These are phyloP conservation scores for Epistrophe grossulariae DNA, from an alignment of 2,888 invertebrate genomes.

Conservation along the genomic window DNA sequence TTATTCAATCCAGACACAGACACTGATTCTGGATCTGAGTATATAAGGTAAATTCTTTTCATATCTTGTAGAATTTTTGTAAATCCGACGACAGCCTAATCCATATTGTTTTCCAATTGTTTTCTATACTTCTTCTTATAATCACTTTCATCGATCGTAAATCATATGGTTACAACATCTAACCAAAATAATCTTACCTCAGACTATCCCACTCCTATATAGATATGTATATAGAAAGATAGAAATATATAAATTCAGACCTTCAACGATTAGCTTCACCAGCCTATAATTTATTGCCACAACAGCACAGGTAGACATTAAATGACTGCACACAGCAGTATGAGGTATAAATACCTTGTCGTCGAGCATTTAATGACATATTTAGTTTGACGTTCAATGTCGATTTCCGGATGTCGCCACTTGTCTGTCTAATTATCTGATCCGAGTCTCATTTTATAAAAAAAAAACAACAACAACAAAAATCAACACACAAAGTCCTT, in stretches of 20 bases:
- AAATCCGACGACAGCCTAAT: conserved; percentile 19
- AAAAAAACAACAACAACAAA: conserved; percentile 24
- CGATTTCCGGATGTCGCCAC: conserved; percentile 75
- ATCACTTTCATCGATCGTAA: conserved; percentile 54
- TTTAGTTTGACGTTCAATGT: conserved; percentile 63
- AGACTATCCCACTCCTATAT: conserved; percentile 49
- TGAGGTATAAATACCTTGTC: conserved; percentile 32
- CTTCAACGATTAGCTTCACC: conserved; percentile 32
- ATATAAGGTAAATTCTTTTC: background rate
- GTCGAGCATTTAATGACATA: conserved; percentile 74
- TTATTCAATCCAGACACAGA: conserved; percentile 4
- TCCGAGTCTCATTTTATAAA: conserved; percentile 59
- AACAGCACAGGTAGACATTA: conserved; percentile 37
- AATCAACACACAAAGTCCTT: conserved; percentile 20
- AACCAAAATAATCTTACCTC: conserved; percentile 64
- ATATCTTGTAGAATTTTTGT: background rate
- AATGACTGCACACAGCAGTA: background rate
- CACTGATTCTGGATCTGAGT: background rate
- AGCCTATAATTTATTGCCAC: conserved; percentile 62
- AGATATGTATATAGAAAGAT: background rate
- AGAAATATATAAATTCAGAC: background rate
- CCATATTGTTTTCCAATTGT: conserved; percentile 36
- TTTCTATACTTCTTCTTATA: conserved; percentile 18
- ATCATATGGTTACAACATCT: conserved; percentile 55
- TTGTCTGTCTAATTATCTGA: conserved; percentile 74